Evolutionary conservation across 1,140 invertebrate genomes (phyloP).

Genomic region (Idris sp.): DNA sequence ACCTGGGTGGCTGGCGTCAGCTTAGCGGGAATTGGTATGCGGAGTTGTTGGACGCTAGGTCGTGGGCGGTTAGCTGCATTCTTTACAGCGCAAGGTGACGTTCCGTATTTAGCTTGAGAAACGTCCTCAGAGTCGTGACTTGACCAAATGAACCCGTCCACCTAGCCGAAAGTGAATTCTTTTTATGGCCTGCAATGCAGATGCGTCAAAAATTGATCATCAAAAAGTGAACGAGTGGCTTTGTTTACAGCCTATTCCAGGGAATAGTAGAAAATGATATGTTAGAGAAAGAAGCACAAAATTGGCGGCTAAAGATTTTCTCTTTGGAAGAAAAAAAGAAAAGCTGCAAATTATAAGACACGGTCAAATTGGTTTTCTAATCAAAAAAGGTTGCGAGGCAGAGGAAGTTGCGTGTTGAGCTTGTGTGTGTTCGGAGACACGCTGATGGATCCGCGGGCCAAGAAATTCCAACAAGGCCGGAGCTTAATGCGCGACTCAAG

Average conservation of each 20-base stretch:
- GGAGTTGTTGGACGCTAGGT: constrained; percentile 37
- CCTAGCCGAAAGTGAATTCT: constrained; percentile 13
- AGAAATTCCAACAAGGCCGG: constrained; percentile 78
- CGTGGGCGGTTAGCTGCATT: constrained; percentile 62
- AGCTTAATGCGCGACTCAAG: constrained; percentile 77
- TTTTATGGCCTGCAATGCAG: constrained; percentile 5
- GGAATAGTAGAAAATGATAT: too few relatives aligned
- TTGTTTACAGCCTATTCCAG: too few relatives aligned
- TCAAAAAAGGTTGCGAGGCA: not conserved
- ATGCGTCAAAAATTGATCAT: too few relatives aligned
- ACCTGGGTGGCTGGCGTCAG: too few relatives aligned
- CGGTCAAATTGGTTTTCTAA: not conserved
- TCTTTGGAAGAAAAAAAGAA: too few relatives aligned
- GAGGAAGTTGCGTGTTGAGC: not conserved
- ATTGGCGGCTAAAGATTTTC: too few relatives aligned
- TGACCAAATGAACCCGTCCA: constrained; percentile 1
- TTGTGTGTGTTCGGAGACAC: constrained; percentile 65
- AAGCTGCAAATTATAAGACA: too few relatives aligned
- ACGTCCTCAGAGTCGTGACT: not conserved
- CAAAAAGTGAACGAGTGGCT: too few relatives aligned
- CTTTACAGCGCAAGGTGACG: constrained; percentile 40
- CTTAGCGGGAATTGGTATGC: constrained; percentile 18
- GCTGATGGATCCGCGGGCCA: constrained; percentile 70
- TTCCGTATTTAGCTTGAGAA: constrained; percentile 36
- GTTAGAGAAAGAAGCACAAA: too few relatives aligned